phyloP scores from a whole-genome alignment of 2,888 invertebrate species.

The Lingula anatina region DNA sequence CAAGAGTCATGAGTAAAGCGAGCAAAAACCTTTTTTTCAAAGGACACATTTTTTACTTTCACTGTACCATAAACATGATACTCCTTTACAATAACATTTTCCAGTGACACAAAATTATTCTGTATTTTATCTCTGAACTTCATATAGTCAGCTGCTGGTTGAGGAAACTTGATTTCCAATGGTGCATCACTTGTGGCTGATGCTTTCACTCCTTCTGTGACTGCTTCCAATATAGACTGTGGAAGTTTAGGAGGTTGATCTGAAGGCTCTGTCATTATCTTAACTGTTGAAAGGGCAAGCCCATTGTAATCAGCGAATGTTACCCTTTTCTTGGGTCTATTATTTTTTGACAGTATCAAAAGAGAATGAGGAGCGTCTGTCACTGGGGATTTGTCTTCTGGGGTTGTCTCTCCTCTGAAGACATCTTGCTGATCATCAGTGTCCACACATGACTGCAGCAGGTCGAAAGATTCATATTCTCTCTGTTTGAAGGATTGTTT shows the following conservation, averaged over 20 bases:
- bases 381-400: background rate
- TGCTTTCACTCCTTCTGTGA: constrained; percentile 68
- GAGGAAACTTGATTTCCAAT: constrained; percentile 66
- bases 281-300: constrained; percentile 68
- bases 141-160: constrained; percentile 89
- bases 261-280: constrained; percentile 84
- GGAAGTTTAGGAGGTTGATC: constrained; percentile 70
- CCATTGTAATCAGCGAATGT: constrained; percentile 90
- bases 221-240: constrained; percentile 53
- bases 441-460: background rate
- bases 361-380: background rate
- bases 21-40: constrained; percentile 79
- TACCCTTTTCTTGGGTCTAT: constrained; percentile 66
- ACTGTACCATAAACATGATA: constrained; percentile 80
- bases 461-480: background rate
- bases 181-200: constrained; percentile 59
- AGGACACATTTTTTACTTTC: constrained; percentile 83
- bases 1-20: constrained; percentile 78
- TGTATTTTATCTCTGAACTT: constrained; percentile 78
- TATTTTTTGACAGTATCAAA: constrained; percentile 16
- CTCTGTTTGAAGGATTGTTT: background rate
- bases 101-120: constrained; percentile 73
- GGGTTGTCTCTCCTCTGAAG: background rate
- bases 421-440: background rate
- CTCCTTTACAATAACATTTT: constrained; percentile 87